Conservation (phyloP, 2,797 vertebrate species). For the Leucoraja ocellata region DNA sequence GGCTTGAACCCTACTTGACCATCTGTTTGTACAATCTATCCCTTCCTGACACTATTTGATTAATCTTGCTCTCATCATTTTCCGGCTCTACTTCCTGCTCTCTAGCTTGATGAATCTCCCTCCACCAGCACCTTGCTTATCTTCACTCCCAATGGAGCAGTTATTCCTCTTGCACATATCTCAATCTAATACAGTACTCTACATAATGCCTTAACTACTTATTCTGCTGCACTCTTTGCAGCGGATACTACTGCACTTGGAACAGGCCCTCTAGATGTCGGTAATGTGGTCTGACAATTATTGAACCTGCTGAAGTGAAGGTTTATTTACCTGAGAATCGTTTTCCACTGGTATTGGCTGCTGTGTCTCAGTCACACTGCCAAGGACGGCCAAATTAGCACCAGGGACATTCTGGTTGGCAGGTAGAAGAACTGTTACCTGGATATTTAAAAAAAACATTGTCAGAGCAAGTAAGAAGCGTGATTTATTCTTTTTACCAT, state of each 20-base stretch:
- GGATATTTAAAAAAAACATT: not conserved
- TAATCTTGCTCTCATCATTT: too few relatives aligned
- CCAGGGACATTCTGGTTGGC: constrained; percentile 80
- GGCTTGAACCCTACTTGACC: too few relatives aligned
- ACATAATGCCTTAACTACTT: not conserved
- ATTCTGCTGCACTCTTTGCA: not conserved
- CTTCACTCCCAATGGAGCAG: too few relatives aligned
- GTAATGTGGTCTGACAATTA: not conserved
- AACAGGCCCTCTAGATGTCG: not conserved
- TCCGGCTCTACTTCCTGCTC: too few relatives aligned
- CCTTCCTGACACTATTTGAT: too few relatives aligned
- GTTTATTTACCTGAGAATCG: constrained; percentile 63
- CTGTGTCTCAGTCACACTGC: constrained; percentile 72
- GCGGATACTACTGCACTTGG: too few relatives aligned
- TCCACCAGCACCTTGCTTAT: not conserved
- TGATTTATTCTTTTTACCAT: not conserved
- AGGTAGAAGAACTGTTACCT: constrained; percentile 81
- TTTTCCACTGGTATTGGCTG: constrained; percentile 71
- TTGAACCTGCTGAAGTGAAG: not conserved
- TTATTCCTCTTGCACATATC: not conserved
- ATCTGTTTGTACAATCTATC: too few relatives aligned
- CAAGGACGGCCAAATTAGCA: constrained; percentile 76
- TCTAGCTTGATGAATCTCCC: too few relatives aligned
- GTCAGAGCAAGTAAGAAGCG: not conserved
- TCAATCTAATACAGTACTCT: not conserved